These are phyloP conservation scores for Melanocharis versteri DNA, from an alignment of 2,113 vertebrate genomes.

Conservation along the genomic window DNA sequence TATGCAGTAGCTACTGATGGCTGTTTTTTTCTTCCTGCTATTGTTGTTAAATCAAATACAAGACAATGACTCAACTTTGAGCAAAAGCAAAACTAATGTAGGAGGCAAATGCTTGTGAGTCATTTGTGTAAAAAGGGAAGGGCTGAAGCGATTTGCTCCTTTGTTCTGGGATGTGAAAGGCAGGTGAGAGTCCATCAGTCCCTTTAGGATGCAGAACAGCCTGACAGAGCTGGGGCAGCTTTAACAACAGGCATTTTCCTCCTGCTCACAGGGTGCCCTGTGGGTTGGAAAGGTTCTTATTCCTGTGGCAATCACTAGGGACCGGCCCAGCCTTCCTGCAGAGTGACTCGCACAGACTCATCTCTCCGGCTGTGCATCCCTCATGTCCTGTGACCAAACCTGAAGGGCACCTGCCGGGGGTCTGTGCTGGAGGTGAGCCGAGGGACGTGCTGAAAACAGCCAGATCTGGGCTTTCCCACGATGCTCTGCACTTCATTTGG, in stretches of 20 bases:
- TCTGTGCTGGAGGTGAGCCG: not conserved
- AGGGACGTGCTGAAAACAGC: not conserved
- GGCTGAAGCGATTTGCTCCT: not conserved
- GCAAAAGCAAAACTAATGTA: conserved; percentile 41
- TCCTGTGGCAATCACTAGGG: not conserved
- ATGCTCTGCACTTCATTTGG: not conserved
- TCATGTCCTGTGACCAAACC: not conserved
- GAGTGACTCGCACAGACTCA: not conserved
- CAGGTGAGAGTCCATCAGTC: not conserved
- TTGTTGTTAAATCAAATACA: conserved; percentile 45
- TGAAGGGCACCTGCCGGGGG: not conserved
- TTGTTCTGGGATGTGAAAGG: not conserved
- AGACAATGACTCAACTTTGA: conserved; percentile 53
- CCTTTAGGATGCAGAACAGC: not conserved
- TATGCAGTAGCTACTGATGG: not conserved
- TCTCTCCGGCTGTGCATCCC: not conserved
- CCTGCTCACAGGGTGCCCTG: not conserved
- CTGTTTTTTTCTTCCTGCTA: not conserved
- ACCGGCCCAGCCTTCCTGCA: not conserved
- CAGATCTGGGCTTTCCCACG: not conserved
- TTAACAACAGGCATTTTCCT: not conserved
- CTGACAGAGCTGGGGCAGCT: not conserved
- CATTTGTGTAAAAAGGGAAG: not conserved
- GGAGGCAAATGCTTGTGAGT: conserved; percentile 51
- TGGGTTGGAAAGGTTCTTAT: not conserved